A percentile compares a stretch with the other conserved stretches of the same genome.
Conservation (phyloP, 2,113 vertebrate genomes). For the Lophura nycthemera region DNA sequence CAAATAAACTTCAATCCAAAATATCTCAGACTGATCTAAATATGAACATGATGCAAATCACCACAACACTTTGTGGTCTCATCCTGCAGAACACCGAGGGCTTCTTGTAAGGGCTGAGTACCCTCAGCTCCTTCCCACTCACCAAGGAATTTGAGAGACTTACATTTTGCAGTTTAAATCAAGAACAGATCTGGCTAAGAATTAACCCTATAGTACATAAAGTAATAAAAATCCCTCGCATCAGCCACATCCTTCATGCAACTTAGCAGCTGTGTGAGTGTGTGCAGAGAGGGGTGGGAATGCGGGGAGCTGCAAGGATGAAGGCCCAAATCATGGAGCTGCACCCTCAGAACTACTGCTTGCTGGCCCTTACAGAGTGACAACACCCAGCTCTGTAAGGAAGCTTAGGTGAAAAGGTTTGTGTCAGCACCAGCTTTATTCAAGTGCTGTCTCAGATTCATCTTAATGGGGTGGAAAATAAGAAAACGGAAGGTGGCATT, state of each 20-base stretch:
- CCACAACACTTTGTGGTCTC: slow-evolving; percentile 3
- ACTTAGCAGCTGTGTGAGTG: not conserved
- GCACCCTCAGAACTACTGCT: not conserved
- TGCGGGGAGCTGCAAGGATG: not conserved
- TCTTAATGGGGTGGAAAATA: not conserved
- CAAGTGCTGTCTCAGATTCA: not conserved
- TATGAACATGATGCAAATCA: not conserved
- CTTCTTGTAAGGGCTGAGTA: not conserved
- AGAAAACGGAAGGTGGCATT: not conserved
- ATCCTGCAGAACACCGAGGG: not conserved
- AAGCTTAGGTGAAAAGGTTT: not conserved
- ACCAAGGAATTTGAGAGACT: not conserved
- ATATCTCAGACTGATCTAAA: slow-evolving; percentile 31
- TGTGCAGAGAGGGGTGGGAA: not conserved
- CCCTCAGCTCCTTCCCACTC: slow-evolving; percentile 36
- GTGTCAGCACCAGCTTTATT: not conserved
- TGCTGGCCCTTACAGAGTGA: not conserved
- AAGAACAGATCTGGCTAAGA: not conserved
- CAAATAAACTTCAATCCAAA: slow-evolving; percentile 40
- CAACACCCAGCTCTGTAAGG: not conserved
- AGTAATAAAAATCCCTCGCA: not conserved
- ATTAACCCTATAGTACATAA: not conserved
- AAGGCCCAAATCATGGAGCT: not conserved
- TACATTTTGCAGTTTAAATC: not conserved
- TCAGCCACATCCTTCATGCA: not conserved